Base-by-base conservation (phyloP, 2,797 vertebrate genomes). In the Neomorphus geoffroyi region DNA sequence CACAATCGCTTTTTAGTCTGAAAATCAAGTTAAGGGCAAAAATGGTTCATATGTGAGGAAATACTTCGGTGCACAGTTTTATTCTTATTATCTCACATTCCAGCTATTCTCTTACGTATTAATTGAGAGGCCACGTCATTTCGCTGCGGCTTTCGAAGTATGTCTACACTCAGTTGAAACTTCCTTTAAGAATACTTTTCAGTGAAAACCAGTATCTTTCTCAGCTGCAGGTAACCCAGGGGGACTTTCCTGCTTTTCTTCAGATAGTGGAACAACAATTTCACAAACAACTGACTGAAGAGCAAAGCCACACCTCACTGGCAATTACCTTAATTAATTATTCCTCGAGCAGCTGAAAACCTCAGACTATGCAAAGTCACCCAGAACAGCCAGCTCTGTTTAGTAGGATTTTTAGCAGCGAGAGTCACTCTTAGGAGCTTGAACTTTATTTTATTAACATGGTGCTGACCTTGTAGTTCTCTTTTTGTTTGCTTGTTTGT, bases 121-220 rank as follows among this genome's bases (percentile, higher is more conserved):
- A 82, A 93, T 82, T 93, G 88, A 79, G 94, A 92, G 66, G 85
- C 94, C 16, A 19, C 53, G 79, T 88, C 83, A 24, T 94, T 95
- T 96, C 75, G 67, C 61, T 78, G 45, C 15, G 48, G 33, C 61
- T 83, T 83, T 89, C 45, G 79, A 89, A 78, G 28, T 61, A 64
- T 48, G 24, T 14, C 72, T 91, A 39, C 24, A 24, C 30, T 85
- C 54, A 66, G 22, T 65, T 72, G 33, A 95, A 92, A 90, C 26
- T 90, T 62, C 64, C 62, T 79, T 37, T 32, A 83, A 11, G 27
- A 82, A 35, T 21, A 23, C 37, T 64, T 51, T 33, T 86, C 83
- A 39, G 51, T 62, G 50, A 94, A 78, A 33, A 16, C 58, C 14
- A 77, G 58, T 50, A 30, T 39, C 54, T 84, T 41, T 73, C 60